Evolutionary conservation across 2,797 vertebrate species (phyloP), one percentile per base, ranked within the genome.

Genomic region (Gymnoscopelus microlampas): DNA sequence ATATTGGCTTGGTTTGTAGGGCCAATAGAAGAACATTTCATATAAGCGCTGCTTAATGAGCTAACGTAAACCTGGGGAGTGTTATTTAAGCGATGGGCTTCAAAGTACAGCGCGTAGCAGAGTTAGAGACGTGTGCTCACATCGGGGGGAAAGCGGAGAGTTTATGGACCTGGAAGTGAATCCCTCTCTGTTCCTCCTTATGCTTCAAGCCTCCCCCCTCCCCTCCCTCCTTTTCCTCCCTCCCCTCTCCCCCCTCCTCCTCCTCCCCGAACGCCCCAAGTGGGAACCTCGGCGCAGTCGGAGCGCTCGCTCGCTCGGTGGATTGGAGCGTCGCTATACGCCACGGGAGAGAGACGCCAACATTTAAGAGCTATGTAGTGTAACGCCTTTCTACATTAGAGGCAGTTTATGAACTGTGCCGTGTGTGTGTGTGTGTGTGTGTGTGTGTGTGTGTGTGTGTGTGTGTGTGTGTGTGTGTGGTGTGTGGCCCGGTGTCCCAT

Each of bases 371-470:
- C 62, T 14, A 70, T 15, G 67, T 8, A 39, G 2, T 5, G 35
- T 67, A 66, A 77, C 53, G 58, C 78, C 13, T 66, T 80, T 68
- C 75, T 53, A 48, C 77, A 5, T 39, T 39, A 5, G 35, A 70
- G 81, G 80, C 73, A 81, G 29, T 90, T 89, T 73, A 71, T 77
- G 69, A 78, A 84, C 80, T 70, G 76, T 77, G 74, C 68, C 70
- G 70, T 71, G 29, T 23, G 67, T 51, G 53, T 49, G 68, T 26
- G 61, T 8, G 44, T 8, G 44, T 29, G 58, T n/a, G 49, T 32
- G 57, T 12, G 63, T 44, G 53, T 44, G 35, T 26, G 32, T 56
- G 15, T 57, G 64, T 48, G 48, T 61, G 35, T 3, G 26, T 63
- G 44, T 29, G n/a, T 44, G 35, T n/a, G 14, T n/a, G 53, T 44